A percentile compares a stretch with the other conserved stretches of the same genome.
Evolutionary conservation across 1,140 invertebrate genomes (phyloP).

Genomic region (Temnothorax nylanderi): DNA sequence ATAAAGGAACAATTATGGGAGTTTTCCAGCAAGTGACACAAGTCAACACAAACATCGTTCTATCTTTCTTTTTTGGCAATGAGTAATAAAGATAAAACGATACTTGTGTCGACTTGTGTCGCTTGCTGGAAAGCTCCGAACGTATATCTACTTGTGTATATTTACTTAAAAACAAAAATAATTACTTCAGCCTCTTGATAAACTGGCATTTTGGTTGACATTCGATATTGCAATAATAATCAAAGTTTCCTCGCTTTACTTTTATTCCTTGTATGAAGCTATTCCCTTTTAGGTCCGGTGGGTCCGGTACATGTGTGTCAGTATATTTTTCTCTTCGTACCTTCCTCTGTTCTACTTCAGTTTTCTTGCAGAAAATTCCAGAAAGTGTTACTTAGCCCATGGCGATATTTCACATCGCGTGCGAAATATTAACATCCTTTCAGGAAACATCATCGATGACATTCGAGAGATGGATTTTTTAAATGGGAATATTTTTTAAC

Average conservation of each 20-base stretch:
- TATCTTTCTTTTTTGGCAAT: too few species aligned
- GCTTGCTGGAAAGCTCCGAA: too few species aligned
- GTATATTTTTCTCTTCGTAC: not conserved
- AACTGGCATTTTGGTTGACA: slow-evolving; percentile 77
- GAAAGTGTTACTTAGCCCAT: not conserved
- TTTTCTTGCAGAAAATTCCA: not conserved
- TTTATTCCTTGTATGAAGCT: not conserved
- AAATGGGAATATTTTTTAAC: too few species aligned
- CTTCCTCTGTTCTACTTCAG: not conserved
- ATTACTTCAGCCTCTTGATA: slow-evolving; percentile 83
- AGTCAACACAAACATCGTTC: too few species aligned
- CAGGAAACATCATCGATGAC: not conserved
- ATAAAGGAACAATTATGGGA: too few species aligned
- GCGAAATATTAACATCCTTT: not conserved
- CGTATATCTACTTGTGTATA: too few species aligned
- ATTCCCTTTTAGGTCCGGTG: not conserved
- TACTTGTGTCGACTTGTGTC: too few species aligned
- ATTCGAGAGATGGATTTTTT: not conserved
- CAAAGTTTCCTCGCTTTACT: not conserved
- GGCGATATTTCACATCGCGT: not conserved
- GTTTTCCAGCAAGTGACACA: too few species aligned
- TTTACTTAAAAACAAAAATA: slow-evolving; percentile 1
- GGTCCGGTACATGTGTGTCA: too few species aligned
- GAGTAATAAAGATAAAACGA: too few species aligned
- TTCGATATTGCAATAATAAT: slow-evolving; percentile 22